Base-by-base conservation (phyloP, 2,888 invertebrate species). In the Anorthoa munda region DNA sequence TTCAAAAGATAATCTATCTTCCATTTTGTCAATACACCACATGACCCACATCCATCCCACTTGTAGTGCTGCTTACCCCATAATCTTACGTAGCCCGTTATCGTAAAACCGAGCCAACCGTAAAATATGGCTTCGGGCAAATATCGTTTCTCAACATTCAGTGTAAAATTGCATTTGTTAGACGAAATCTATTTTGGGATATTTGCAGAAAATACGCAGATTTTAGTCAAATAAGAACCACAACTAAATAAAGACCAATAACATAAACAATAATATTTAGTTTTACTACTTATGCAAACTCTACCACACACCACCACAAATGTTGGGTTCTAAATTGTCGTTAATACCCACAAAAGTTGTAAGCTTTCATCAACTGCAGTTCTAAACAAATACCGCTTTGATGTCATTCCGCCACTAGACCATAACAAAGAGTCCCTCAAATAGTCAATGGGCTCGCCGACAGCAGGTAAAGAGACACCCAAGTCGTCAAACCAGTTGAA, bases 381-480 rank as follows among this genome's bases (percentile, higher is more conserved):
- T 69, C 58, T 21, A 66, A 69, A 61, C 60, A 63, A 76, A 76
- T 59, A 60, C 58, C 15, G 60, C 77, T 81, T 86, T 86, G 81
- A 86, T 79, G 77, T 75, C 63, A 66, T 26, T 50, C 73, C 82
- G 70, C 66, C 63, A 66, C 67, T 78, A 69, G 61, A 61, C 56
- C 26, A 67, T 66, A 73, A 77, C 75, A 86, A 86, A 73, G 58
- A 60, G 31, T 48, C 64, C 72, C 59, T 45, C 68, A 56, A 67
- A 64, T 60, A 66, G 55, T 74, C 79, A 74, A 71, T 68, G 50
- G 72, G 26, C 59, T 72, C 70, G 39, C 59, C 75, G 79, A 77
- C 66, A 75, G 70, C 87, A 87, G 86, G 86, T 87, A 86, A 75
- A 55, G 60, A 82, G 64, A 82, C 73, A 76, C 77, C 70, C 77